Evolutionary conservation across 2,113 vertebrate species (phyloP), one percentile per base, ranked within the genome.

Genomic region (Otocyon megalotis): DNA sequence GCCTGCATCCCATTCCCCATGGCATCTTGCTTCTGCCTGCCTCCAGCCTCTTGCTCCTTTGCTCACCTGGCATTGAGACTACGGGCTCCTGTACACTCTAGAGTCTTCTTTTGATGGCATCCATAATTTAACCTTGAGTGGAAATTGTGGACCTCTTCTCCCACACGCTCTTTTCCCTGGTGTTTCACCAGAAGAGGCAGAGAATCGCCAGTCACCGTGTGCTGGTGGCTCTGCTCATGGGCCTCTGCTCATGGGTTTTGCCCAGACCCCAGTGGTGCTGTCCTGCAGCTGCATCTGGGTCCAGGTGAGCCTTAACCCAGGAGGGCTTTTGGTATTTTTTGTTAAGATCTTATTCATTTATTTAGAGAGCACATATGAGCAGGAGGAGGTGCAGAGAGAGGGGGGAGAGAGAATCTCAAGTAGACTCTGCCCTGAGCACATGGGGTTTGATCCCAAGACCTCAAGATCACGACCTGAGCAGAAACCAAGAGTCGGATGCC

Each of bases 1-100:
- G 20, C 2, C 76, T 5, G 2, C 20, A 14, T 65, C 58, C 20
- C 15, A 2, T 4, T 8, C 53, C 72, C 43, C 0, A 2, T 5
- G n/a, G 4, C 10, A 0, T 50, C 62, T n/a, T 8, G 65, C 35
- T 82, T 60, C 50, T 32, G n/a, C 30, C 43, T 28, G 8, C 53
- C 1, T 4, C 1, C 43, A 37, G 22, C 17, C 4, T n/a, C 84
- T 30, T 53, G n/a, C 2, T 28, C 28, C 19, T 58, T 28, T 48
- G 90, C 9, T 3, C 5, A 15, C 19, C 16, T 8, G 17, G 14
- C 63, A 6, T 3, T n/a, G 56, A 37, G 35, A 60, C 28, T 67
- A 6, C 6, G 30, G 81, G 65, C 35, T 69, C 32, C 81, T 30
- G 43, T 3, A 65, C 4, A 8, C 5, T 67, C 37, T 28, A 30